Percentiles rank a stretch among this genome's conserved stretches.
These are phyloP conservation scores for Drosophila putrida DNA, from an alignment of 2,888 invertebrate genomes.

Conservation along the genomic window DNA sequence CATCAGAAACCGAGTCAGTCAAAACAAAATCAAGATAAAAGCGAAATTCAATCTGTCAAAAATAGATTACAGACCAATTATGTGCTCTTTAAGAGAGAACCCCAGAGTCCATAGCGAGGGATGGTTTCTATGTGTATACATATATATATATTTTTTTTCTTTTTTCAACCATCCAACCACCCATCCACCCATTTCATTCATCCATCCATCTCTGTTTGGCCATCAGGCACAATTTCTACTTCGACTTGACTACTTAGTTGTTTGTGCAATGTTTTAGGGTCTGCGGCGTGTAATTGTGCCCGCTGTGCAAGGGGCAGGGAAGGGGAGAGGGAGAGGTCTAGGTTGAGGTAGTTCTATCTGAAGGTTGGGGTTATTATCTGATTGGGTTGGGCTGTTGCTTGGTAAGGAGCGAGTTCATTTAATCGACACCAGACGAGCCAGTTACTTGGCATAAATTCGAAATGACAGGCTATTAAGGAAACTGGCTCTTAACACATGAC, in stretches of 20 bases:
- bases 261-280: constrained; percentile 67
- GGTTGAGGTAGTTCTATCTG: background rate
- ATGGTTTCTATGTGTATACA: constrained; percentile 62
- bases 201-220: constrained; percentile 69
- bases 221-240: constrained; percentile 75
- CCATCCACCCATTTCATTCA: constrained; percentile 23
- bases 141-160: constrained; percentile 10
- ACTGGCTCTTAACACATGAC: constrained; percentile 9
- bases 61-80: constrained; percentile 86
- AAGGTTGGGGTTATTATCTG: constrained; percentile 61
- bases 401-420: constrained; percentile 66
- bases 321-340: background rate
- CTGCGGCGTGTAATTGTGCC: constrained; percentile 79
- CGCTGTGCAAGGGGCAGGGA: constrained; percentile 47
- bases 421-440: constrained; percentile 76
- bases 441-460: constrained; percentile 75
- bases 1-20: constrained; percentile 82
- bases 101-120: constrained; percentile 53
- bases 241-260: constrained; percentile 40
- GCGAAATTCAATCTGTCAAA: constrained; percentile 86
- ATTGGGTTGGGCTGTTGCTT: constrained; percentile 48
- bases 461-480: constrained; percentile 57
- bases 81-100: constrained; percentile 83
- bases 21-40: constrained; percentile 86
- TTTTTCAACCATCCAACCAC: constrained; percentile 17